These are phyloP conservation scores for Timandra comae DNA, from an alignment of 2,888 invertebrate genomes.

Conservation along the genomic window DNA sequence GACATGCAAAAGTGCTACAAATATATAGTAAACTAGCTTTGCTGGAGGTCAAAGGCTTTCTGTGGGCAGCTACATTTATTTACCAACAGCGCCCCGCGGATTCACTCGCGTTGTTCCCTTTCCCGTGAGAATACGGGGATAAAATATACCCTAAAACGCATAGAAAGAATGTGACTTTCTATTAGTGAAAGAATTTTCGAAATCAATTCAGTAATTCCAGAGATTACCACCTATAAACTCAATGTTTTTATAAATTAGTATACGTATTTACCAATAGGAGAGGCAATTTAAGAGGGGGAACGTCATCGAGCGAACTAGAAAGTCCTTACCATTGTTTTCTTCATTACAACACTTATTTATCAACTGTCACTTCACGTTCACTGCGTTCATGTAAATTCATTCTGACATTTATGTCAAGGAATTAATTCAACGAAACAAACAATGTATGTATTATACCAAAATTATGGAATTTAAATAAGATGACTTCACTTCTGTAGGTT, in stretches of 20 bases:
- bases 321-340: conserved; percentile 67
- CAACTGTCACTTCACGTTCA: conserved; percentile 49
- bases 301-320: conserved; percentile 56
- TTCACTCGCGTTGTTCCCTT: too few relatives aligned
- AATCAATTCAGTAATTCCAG: too few relatives aligned
- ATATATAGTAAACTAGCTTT: conserved; percentile 52
- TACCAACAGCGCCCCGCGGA: too few relatives aligned
- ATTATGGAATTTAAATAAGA: conserved; percentile 1
- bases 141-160: neutral
- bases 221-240: too few relatives aligned
- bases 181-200: too few relatives aligned
- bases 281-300: conserved; percentile 29
- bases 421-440: conserved; percentile 12
- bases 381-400: conserved; percentile 38
- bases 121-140: too few relatives aligned
- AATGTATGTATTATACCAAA: neutral
- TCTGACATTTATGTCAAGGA: conserved; percentile 22
- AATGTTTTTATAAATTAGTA: too few relatives aligned
- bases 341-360: conserved; percentile 68
- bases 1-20: conserved; percentile 46
- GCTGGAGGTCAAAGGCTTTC: conserved; percentile 69
- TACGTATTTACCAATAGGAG: conserved; percentile 29
- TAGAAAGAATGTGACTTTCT: neutral
- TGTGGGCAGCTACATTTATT: conserved; percentile 40
- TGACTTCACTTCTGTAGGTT: conserved; percentile 6